A percentile compares a stretch with the other conserved stretches of the same genome.
Conservation (phyloP, 2,888 invertebrate species). For the Eupithecia tripunctaria region DNA sequence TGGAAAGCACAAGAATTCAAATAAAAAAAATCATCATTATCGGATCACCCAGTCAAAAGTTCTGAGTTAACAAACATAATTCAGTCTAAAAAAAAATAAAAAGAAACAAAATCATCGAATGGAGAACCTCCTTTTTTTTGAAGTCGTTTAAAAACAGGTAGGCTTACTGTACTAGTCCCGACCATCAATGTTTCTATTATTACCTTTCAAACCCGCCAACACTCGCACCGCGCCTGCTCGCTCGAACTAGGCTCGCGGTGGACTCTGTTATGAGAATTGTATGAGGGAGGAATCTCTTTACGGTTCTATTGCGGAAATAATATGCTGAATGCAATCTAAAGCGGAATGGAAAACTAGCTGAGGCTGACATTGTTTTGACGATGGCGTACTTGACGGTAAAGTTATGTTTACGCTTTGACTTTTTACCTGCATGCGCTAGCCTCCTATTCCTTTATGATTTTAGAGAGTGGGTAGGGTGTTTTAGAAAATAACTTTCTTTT, state of each 20-base stretch:
- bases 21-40: no score
- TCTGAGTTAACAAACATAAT: no score
- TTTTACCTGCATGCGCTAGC: background rate
- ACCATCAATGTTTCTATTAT: background rate
- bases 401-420: background rate
- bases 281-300: constrained; percentile 39
- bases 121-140: no score
- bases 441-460: no score
- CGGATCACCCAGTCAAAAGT: no score
- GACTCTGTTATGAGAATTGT: constrained; percentile 37
- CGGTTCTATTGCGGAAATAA: constrained; percentile 36
- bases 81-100: no score
- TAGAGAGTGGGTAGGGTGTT: no score
- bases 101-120: no score
- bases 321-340: constrained; percentile 35
- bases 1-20: no score
- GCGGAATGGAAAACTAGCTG: constrained; percentile 9
- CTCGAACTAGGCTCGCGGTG: constrained; percentile 30
- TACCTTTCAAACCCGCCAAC: background rate
- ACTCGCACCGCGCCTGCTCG: background rate
- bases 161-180: background rate
- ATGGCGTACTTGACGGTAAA: background rate
- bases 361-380: constrained; percentile 10
- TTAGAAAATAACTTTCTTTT: no score
- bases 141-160: no score